A percentile compares a stretch with the other conserved stretches of the same genome.
These are phyloP conservation scores for Troides helena DNA, from an alignment of 2,888 invertebrate genomes.

Conservation along the genomic window DNA sequence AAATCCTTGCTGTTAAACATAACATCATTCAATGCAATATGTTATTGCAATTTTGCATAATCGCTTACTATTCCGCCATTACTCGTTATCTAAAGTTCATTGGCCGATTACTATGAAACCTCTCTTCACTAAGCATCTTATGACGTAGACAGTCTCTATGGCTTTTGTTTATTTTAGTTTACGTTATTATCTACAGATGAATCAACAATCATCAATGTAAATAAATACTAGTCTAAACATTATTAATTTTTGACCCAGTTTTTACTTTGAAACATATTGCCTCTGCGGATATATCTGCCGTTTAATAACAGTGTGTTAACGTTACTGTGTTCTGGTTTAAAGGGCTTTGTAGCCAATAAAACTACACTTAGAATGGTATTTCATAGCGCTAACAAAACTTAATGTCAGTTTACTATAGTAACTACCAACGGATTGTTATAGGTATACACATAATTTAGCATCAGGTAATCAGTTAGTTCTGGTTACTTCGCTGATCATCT, in stretches of 20 bases:
- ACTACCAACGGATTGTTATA: no score
- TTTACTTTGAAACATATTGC: background rate
- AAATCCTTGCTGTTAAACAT: background rate
- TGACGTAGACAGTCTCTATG: conserved; percentile 42
- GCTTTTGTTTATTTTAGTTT: conserved; percentile 37
- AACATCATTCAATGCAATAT: background rate
- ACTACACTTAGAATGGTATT: background rate
- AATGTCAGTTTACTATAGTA: no score
- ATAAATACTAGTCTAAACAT: conserved; percentile 14
- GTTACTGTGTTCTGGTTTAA: no score
- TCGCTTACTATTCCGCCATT: conserved; percentile 42
- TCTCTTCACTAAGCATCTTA: conserved; percentile 61
- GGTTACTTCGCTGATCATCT: no score
- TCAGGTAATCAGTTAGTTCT: no score
- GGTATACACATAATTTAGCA: no score
- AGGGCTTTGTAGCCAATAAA: no score
- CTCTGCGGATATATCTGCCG: no score
- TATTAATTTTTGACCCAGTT: background rate
- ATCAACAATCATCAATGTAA: conserved; percentile 22
- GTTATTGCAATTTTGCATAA: conserved; percentile 9
- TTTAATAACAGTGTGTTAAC: no score
- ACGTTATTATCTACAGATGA: conserved; percentile 24
- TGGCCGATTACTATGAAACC: conserved; percentile 61
- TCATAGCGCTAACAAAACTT: background rate
- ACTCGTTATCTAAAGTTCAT: conserved; percentile 59